A percentile compares a stretch with the other conserved stretches of the same genome.
phyloP scores from a whole-genome alignment of 2,888 invertebrate genomes.

The Hedya salicella region DNA sequence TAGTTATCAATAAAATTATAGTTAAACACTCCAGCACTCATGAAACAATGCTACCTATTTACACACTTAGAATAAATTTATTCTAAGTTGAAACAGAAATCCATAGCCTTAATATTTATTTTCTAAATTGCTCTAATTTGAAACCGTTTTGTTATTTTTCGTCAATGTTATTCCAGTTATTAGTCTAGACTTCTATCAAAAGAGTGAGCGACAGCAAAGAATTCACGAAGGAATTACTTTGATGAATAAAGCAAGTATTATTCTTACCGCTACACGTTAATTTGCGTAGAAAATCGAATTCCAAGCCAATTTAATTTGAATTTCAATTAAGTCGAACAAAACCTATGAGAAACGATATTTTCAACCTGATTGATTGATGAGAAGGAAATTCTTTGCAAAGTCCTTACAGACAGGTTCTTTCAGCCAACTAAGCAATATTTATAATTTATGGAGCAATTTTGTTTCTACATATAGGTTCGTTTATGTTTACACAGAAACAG shows the following conservation, averaged over 20 bases:
- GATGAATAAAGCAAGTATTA: constrained; percentile 10
- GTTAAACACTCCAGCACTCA: too few relatives aligned
- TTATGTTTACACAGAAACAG: too few relatives aligned
- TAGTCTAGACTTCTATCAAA: neutral
- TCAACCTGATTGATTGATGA: constrained; percentile 40
- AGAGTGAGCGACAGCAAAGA: neutral
- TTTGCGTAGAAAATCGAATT: constrained; percentile 36
- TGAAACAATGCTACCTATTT: too few relatives aligned
- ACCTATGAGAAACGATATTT: constrained; percentile 38
- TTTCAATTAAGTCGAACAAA: constrained; percentile 42
- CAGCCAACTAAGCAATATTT: constrained; percentile 33
- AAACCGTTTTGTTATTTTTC: too few relatives aligned
- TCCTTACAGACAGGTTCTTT: constrained; percentile 33
- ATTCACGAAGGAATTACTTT: neutral
- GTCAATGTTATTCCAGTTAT: neutral
- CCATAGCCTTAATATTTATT: too few relatives aligned
- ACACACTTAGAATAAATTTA: too few relatives aligned
- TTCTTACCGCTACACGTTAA: constrained; percentile 20
- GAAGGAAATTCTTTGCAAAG: constrained; percentile 34
- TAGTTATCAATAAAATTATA: too few relatives aligned
- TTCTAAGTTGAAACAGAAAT: too few relatives aligned
- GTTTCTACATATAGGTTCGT: neutral
- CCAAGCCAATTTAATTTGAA: constrained; percentile 41
- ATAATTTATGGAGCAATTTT: constrained; percentile 34
- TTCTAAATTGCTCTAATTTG: too few relatives aligned